phyloP scores from a whole-genome alignment of 2,888 invertebrate genomes.

The Tenodera sinensis region DNA sequence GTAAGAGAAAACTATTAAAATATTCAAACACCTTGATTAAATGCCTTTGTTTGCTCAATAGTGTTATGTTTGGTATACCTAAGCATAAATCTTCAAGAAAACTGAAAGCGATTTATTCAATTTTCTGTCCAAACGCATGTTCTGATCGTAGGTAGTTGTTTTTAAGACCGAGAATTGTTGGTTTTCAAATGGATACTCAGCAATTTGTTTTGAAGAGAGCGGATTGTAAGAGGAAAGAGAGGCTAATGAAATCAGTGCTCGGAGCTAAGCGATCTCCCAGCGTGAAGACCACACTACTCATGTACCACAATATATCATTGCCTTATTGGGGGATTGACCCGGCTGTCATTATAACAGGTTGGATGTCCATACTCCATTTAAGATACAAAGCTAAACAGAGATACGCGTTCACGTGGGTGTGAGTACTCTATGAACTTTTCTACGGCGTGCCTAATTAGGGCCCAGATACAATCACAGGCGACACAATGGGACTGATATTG shows the following conservation, averaged over 20 bases:
- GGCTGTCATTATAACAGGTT: neutral
- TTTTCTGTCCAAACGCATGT: too few relatives aligned
- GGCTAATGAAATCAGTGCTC: neutral
- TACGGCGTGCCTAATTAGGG: neutral
- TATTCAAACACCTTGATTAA: too few relatives aligned
- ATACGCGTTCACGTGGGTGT: neutral
- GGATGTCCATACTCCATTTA: neutral
- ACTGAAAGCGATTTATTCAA: too few relatives aligned
- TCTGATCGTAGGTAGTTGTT: too few relatives aligned
- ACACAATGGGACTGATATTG: neutral
- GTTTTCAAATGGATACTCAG: too few relatives aligned
- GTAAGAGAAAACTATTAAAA: too few relatives aligned
- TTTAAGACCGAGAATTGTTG: too few relatives aligned
- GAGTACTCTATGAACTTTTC: neutral
- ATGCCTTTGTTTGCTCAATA: too few relatives aligned
- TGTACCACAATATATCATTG: constrained; percentile 22
- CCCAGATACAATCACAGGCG: neutral
- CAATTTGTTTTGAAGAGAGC: too few relatives aligned
- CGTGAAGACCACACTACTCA: neutral
- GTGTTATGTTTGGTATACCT: too few relatives aligned
- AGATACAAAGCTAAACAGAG: neutral
- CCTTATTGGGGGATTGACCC: constrained; percentile 17
- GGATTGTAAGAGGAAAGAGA: neutral
- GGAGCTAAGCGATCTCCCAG: neutral
- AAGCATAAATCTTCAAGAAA: too few relatives aligned